Percentiles rank a stretch among this genome's conserved stretches.
These are phyloP conservation scores for Lumbricus terrestris DNA, from an alignment of 2,888 invertebrate genomes.

Conservation along the genomic window DNA sequence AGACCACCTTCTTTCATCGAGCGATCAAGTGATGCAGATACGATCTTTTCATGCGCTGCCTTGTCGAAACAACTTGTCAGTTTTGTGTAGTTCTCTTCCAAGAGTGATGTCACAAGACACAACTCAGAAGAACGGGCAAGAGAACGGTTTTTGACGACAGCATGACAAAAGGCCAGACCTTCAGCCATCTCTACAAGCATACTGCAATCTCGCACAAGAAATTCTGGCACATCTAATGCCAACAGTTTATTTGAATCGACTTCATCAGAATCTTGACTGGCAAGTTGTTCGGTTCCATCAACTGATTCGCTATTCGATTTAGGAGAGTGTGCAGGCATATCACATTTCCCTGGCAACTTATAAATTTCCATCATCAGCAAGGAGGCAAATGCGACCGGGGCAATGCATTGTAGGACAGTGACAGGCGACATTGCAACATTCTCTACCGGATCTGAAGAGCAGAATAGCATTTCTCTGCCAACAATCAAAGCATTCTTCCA, in stretches of 20 bases:
- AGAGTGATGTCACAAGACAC: neutral
- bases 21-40: neutral
- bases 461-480: neutral
- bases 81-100: neutral
- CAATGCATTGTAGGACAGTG: neutral
- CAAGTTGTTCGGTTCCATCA: neutral
- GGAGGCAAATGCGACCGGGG: neutral
- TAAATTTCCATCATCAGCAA: neutral
- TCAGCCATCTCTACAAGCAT: neutral
- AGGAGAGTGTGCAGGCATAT: neutral
- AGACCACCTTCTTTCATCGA: conserved; percentile 12
- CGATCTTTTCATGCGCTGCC: neutral
- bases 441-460: neutral
- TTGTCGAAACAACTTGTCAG: neutral
- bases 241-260: neutral
- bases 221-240: neutral
- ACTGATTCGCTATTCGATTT: neutral
- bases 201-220: neutral
- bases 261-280: neutral
- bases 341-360: neutral
- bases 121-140: neutral
- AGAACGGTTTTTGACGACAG: neutral
- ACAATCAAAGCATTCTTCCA: neutral
- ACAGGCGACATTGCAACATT: neutral
- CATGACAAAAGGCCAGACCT: neutral